A percentile compares a stretch with the other conserved stretches of the same genome.
Conservation (phyloP, 2,113 vertebrate genomes). For the Ahaetulla prasina region DNA sequence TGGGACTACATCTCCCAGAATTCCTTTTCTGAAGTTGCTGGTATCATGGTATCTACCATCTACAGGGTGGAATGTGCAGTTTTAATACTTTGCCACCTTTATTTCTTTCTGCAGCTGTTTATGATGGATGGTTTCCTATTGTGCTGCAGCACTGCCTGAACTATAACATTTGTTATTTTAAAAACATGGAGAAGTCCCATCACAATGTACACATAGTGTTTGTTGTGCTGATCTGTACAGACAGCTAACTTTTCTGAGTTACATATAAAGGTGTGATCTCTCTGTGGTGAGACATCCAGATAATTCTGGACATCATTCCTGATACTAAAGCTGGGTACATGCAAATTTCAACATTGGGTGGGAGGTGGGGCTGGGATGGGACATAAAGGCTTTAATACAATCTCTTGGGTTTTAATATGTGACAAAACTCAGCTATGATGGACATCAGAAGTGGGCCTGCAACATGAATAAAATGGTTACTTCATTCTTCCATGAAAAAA, state of each 20-base stretch:
- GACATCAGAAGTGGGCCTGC: not conserved
- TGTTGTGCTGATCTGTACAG: not conserved
- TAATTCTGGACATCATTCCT: not conserved
- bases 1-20: not conserved
- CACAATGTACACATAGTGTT: not conserved
- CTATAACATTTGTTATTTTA: not conserved
- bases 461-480: not conserved
- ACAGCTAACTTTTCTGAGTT: not conserved
- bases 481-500: not conserved
- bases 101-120: not conserved
- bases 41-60: not conserved
- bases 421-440: not conserved
- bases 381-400: not conserved
- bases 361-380: too few relatives aligned
- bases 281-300: not conserved
- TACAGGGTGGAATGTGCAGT: not conserved
- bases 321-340: not conserved
- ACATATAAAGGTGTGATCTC: not conserved
- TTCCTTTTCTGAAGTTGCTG: not conserved
- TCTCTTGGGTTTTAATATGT: not conserved
- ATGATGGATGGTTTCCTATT: not conserved
- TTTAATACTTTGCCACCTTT: not conserved
- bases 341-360: not conserved
- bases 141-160: not conserved
- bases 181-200: not conserved